Evolutionary conservation across 2,888 invertebrate genomes (phyloP).

Genomic region (Ochropleura leucogaster): DNA sequence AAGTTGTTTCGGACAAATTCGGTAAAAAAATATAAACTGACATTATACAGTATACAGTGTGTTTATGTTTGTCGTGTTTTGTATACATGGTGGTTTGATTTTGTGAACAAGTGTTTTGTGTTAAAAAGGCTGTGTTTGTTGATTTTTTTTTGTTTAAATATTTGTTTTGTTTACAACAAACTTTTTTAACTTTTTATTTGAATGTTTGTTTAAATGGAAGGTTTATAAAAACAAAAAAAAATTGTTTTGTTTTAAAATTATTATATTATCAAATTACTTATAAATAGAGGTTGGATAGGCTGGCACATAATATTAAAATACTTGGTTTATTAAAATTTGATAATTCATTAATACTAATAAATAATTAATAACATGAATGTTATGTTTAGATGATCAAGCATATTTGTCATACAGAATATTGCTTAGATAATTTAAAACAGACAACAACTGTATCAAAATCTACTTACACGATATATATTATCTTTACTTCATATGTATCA

Average conservation of each 20-base stretch:
- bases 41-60: slow-evolving; percentile 46
- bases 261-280: too few relatives aligned
- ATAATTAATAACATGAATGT: too few relatives aligned
- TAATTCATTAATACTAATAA: too few relatives aligned
- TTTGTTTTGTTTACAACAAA: neutral
- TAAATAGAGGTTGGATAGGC: too few relatives aligned
- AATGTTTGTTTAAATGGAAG: neutral
- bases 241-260: too few relatives aligned
- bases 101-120: slow-evolving; percentile 23
- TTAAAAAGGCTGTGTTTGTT: neutral
- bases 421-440: neutral
- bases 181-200: neutral
- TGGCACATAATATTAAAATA: too few relatives aligned
- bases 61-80: slow-evolving; percentile 33
- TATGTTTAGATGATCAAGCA: too few relatives aligned
- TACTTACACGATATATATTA: neutral
- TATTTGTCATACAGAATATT: neutral
- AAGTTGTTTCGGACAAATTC: slow-evolving; percentile 64
- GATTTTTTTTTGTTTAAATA: neutral
- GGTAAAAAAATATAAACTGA: slow-evolving; percentile 40
- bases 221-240: too few relatives aligned
- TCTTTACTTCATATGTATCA: too few relatives aligned
- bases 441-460: neutral
- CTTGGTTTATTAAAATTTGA: too few relatives aligned
- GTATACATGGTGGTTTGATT: slow-evolving; percentile 48